Evolutionary conservation across 2,113 vertebrate genomes (phyloP).

Genomic region (Paratilapia polleni): DNA sequence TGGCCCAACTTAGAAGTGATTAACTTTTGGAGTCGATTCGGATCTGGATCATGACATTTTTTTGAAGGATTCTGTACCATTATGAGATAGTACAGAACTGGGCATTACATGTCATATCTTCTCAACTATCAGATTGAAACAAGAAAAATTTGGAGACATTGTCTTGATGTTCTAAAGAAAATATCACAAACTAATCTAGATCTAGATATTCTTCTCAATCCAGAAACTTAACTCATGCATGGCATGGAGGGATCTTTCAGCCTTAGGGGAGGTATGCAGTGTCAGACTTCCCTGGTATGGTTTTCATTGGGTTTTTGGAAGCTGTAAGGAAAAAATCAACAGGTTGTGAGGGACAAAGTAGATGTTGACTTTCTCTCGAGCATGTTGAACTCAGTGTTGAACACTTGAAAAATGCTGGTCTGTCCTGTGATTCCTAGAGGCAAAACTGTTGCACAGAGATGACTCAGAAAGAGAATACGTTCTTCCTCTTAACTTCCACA

Average conservation of each 20-base stretch:
- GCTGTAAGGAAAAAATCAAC: background rate
- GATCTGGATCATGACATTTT: background rate
- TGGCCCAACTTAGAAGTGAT: background rate
- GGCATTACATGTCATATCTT: background rate
- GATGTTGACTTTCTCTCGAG: background rate
- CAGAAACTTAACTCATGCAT: background rate
- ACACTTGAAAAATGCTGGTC: background rate
- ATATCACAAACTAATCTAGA: no score
- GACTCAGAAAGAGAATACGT: slow-evolving; percentile 51
- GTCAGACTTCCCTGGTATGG: background rate
- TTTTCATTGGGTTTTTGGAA: background rate
- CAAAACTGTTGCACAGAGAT: slow-evolving; percentile 35
- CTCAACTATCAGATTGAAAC: background rate
- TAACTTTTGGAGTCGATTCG: background rate
- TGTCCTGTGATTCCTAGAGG: slow-evolving; percentile 4
- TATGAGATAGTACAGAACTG: background rate
- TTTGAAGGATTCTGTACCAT: background rate
- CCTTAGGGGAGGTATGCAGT: background rate
- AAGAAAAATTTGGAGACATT: no score
- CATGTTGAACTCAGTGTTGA: background rate
- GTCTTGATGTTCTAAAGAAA: no score
- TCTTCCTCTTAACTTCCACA: background rate
- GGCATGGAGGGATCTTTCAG: background rate
- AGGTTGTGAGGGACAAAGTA: no score
- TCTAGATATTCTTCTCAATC: background rate